Conservation (phyloP, 2,113 vertebrate genomes). For the Microcebus ravelobensis region DNA sequence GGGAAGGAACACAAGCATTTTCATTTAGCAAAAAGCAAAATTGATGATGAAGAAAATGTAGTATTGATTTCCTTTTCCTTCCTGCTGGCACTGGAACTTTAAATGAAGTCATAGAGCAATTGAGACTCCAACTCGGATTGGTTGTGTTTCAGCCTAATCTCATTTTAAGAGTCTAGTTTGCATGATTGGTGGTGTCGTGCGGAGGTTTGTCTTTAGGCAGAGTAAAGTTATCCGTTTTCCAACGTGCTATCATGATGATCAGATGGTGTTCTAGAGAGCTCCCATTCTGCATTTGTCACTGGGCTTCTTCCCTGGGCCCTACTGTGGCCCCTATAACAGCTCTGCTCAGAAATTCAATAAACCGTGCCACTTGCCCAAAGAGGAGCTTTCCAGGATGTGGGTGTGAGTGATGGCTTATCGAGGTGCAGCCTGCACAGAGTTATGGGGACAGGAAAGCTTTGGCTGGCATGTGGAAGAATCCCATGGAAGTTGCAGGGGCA, state of each 20-base stretch:
- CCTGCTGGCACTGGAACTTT: constrained; percentile 68
- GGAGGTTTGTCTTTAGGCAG: constrained; percentile 45
- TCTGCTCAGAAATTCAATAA: neutral
- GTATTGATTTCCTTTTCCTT: constrained; percentile 74
- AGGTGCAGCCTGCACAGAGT: constrained; percentile 57
- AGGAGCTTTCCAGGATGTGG: neutral
- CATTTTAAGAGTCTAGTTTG: constrained; percentile 65
- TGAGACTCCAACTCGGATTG: constrained; percentile 47
- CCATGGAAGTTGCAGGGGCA: constrained; percentile 66
- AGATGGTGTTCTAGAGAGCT: neutral
- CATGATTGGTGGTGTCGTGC: constrained; percentile 64
- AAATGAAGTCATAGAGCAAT: constrained; percentile 67
- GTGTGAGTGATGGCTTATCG: neutral
- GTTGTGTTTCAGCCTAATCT: constrained; percentile 49
- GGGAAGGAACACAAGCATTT: constrained; percentile 55
- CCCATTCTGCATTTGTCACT: neutral
- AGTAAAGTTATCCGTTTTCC: constrained; percentile 23
- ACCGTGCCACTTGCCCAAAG: neutral
- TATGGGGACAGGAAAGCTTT: constrained; percentile 60
- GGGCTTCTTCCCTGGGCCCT: neutral
- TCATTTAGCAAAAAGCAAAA: constrained; percentile 79
- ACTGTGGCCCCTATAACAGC: neutral
- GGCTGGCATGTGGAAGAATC: constrained; percentile 62
- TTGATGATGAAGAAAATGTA: constrained; percentile 71
- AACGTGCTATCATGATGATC: neutral